Percentiles rank a stretch among this genome's conserved stretches.
These are phyloP conservation scores for Python bivittatus DNA, from an alignment of 2,113 vertebrate species.

Conservation along the genomic window DNA sequence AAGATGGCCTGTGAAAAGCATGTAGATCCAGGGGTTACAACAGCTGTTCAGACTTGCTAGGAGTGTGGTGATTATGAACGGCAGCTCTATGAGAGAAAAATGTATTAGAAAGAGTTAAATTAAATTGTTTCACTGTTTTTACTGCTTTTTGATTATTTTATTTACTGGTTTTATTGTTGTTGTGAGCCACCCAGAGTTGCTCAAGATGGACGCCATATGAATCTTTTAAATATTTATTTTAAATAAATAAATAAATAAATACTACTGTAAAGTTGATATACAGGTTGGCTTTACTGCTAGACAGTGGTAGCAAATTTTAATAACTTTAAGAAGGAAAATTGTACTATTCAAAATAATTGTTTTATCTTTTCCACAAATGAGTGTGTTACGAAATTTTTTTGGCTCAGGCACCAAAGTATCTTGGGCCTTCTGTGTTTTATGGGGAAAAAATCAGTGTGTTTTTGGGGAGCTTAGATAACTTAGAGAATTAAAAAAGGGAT, in stretches of 20 bases:
- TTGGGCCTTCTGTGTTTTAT: neutral
- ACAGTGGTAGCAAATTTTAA: neutral
- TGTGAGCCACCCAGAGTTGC: no score
- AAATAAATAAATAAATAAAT: no score
- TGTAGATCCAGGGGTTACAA: constrained; percentile 98
- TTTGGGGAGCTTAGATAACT: neutral
- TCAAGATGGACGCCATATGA: no score
- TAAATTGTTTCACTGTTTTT: no score
- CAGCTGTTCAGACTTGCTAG: constrained; percentile 95
- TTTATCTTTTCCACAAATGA: neutral
- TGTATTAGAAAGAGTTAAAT: neutral
- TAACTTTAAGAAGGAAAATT: neutral
- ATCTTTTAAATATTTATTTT: no score
- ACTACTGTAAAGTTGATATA: neutral
- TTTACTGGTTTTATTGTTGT: no score
- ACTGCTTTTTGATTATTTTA: no score
- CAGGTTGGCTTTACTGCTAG: neutral
- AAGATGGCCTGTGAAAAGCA: constrained; percentile 91
- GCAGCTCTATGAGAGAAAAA: constrained; percentile 72
- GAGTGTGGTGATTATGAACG: constrained; percentile 91
- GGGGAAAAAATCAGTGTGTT: neutral
- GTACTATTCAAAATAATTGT: neutral
- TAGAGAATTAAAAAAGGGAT: neutral
- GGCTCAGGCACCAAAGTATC: neutral
- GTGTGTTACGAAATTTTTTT: no score